Percentiles rank a stretch among this genome's conserved stretches.
These are phyloP conservation scores for Catharus fuscescens DNA, from an alignment of 2,113 vertebrate species.

Conservation along the genomic window DNA sequence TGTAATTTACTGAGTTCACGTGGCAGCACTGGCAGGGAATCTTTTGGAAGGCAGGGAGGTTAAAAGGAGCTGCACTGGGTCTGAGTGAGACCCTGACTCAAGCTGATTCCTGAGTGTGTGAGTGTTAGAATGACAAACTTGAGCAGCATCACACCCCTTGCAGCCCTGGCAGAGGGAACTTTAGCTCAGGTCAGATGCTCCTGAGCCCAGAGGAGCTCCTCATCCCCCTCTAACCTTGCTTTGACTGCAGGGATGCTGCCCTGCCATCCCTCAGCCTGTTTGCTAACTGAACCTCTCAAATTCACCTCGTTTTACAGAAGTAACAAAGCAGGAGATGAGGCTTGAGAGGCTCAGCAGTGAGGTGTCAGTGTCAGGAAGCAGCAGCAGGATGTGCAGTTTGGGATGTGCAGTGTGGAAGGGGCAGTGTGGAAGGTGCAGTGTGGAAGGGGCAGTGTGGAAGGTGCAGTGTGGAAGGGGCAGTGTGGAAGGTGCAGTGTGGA, in stretches of 20 bases:
- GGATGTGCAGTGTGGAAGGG: neutral
- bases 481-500: too few relatives aligned
- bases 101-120: rapidly evolving
- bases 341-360: neutral
- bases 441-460: neutral
- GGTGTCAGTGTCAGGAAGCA: neutral
- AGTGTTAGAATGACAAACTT: neutral
- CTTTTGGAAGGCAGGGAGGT: neutral
- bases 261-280: rapidly evolving
- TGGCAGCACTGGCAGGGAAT: neutral
- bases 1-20: neutral
- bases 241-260: neutral
- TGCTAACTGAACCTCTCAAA: neutral
- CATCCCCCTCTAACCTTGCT: neutral
- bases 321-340: neutral
- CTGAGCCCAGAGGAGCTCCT: neutral
- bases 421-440: neutral
- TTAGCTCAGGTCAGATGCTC: neutral
- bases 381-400: neutral
- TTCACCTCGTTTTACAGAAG: neutral
- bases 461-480: too few relatives aligned
- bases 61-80: neutral
- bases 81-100: neutral
- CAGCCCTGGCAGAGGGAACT: neutral
- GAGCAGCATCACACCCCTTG: rapidly evolving